Evolutionary conservation across 2,113 vertebrate species (phyloP).

Genomic region (Serinus canaria): DNA sequence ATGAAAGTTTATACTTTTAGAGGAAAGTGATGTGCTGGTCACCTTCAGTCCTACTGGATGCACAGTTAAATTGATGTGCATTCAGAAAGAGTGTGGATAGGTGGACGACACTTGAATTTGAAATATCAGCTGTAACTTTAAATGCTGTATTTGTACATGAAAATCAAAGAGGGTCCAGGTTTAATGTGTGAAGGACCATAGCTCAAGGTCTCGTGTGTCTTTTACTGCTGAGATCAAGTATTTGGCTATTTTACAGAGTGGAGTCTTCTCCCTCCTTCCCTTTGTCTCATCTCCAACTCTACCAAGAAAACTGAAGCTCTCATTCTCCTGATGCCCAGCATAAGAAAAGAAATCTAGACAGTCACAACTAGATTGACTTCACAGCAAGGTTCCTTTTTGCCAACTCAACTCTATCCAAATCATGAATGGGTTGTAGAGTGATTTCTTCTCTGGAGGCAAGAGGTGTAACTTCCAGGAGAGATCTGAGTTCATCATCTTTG

Average conservation of each 20-base stretch:
- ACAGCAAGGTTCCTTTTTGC: background rate
- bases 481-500: background rate
- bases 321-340: background rate
- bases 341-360: background rate
- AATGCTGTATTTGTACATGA: background rate
- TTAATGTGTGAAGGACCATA: background rate
- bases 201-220: fast-evolving
- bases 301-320: background rate
- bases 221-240: background rate
- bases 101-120: background rate
- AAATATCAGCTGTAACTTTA: background rate
- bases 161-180: background rate
- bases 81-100: background rate
- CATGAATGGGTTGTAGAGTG: background rate
- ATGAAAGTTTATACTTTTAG: background rate
- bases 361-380: background rate
- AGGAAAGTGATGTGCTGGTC: background rate
- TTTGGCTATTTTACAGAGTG: background rate
- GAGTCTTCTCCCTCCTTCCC: background rate
- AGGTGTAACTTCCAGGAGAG: background rate
- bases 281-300: background rate
- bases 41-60: background rate
- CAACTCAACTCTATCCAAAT: background rate
- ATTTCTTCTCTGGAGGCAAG: background rate
- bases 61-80: background rate